Percentiles rank a stretch among this genome's conserved stretches.
Conservation (phyloP, 2,888 invertebrate species). For the Cynaeus angustus region DNA sequence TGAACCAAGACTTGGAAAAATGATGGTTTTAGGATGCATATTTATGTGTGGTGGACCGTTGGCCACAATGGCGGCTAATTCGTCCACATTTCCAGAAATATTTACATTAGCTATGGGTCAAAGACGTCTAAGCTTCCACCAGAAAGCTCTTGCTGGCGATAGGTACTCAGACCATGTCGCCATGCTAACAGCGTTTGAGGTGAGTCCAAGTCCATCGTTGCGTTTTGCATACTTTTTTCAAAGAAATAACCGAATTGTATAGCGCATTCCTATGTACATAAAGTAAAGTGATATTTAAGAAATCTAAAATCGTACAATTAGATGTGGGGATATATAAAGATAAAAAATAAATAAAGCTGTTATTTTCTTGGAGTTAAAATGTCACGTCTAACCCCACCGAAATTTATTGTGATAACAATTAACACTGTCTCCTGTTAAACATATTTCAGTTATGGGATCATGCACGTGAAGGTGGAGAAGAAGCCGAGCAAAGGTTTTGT, state of each 20-base stretch:
- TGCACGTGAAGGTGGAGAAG: constrained; percentile 80
- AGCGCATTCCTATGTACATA: too few species aligned
- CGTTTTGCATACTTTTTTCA: too few species aligned
- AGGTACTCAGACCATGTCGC: constrained; percentile 96
- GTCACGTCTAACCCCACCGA: too few species aligned
- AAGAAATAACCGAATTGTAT: too few species aligned
- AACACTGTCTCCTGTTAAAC: constrained; percentile 11
- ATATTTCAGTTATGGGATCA: constrained; percentile 79
- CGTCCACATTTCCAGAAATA: constrained; percentile 96
- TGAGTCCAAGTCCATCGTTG: too few species aligned
- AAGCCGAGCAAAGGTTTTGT: constrained; percentile 89
- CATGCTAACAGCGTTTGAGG: constrained; percentile 93
- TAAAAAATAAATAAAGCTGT: too few species aligned
- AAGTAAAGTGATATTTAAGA: too few species aligned
- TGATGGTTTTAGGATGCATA: constrained; percentile 97
- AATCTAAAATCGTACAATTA: too few species aligned
- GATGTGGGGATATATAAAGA: too few species aligned
- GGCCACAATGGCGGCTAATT: constrained; percentile 95
- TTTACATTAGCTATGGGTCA: constrained; percentile 87
- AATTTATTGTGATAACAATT: too few species aligned
- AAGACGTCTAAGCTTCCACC: constrained; percentile 86
- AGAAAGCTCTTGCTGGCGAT: constrained; percentile 89
- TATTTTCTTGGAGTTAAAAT: too few species aligned
- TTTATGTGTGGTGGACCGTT: constrained; percentile 93
- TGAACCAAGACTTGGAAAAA: constrained; percentile 96